A percentile compares a stretch with the other conserved stretches of the same genome.
These are phyloP conservation scores for Pipistrellus nathusii DNA, from an alignment of 2,797 vertebrate species.

Conservation along the genomic window DNA sequence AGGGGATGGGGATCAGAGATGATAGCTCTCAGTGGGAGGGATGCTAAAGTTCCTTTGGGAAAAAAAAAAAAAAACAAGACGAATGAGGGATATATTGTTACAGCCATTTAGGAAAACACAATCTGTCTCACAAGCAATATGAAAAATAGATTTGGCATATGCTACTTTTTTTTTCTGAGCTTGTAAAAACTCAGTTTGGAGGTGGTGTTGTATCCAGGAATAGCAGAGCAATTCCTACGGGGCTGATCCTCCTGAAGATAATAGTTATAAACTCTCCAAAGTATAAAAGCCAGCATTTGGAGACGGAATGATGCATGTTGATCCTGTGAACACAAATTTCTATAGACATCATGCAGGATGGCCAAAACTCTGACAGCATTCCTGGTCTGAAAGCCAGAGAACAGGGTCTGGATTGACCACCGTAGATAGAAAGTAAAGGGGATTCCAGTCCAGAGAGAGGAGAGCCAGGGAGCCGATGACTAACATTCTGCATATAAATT, in stretches of 20 bases:
- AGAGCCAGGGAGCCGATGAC: background rate
- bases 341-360: too few relatives aligned
- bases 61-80: conserved; percentile 8
- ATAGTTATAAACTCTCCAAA: background rate
- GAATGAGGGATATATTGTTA: background rate
- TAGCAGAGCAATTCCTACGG: background rate
- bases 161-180: background rate
- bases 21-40: background rate
- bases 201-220: background rate
- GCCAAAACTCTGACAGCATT: background rate
- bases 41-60: conserved; percentile 10
- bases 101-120: conserved; percentile 34
- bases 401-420: background rate
- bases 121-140: background rate
- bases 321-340: background rate
- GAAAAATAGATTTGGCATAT: conserved; percentile 7
- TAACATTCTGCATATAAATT: background rate
- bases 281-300: background rate
- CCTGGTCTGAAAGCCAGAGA: background rate
- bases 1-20: background rate
- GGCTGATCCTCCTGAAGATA: background rate
- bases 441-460: background rate
- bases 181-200: background rate
- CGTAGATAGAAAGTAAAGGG: background rate
- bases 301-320: background rate